Evolutionary conservation across 1,140 invertebrate genomes (phyloP), one percentile per base, ranked within the genome.

Genomic region (Batillaria attramentaria): DNA sequence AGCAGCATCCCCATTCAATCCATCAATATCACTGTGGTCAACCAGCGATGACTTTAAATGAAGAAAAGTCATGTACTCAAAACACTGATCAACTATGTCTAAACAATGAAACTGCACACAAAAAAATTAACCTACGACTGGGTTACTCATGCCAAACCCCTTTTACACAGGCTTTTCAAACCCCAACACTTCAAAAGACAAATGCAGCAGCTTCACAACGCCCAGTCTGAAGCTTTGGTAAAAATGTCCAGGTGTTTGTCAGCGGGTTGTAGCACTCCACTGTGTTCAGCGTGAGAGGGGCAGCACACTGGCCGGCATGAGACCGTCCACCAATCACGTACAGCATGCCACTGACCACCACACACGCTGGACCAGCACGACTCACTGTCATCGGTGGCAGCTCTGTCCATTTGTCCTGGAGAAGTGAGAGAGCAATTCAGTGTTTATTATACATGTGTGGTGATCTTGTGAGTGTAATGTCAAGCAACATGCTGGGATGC

Each of bases 121-220:
- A 13, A 50, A 50, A 24, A 13, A 13, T 50, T 50, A 24, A 13
- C 24, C 46, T 50, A 13, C 46, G 13, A 50, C 46, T 50, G 13
- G 13, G 13, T 50, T 50, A 24, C 46, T 13, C 46, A 13, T 50
- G 13, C 46, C 46, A 24, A 50, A 50, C 24, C 24, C 13, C 24
- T 50, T 50, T 50, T 50, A 50, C 13, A 13, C 10, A 20, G 50
- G 3, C 18, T 54, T 20, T 54, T n/a, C n/a, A 18, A 18, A 54
- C 18, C 50, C 3, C 18, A 1, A 54, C 18, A 24, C 57, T 3
- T 90, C 85, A 93, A 54, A 92, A 91, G 57, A 95, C 94, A 37
- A 94, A 93, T 28, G 95, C 95, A n/a, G 95, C 95, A 35, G 95
- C 95, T 90, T 97, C 95, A 79, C 96, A 95, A 83, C 96, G 93